Percentiles rank a stretch among this genome's conserved stretches.
These are phyloP conservation scores for Forbesichthys agassizii DNA, from an alignment of 2,113 vertebrate genomes.

Conservation along the genomic window DNA sequence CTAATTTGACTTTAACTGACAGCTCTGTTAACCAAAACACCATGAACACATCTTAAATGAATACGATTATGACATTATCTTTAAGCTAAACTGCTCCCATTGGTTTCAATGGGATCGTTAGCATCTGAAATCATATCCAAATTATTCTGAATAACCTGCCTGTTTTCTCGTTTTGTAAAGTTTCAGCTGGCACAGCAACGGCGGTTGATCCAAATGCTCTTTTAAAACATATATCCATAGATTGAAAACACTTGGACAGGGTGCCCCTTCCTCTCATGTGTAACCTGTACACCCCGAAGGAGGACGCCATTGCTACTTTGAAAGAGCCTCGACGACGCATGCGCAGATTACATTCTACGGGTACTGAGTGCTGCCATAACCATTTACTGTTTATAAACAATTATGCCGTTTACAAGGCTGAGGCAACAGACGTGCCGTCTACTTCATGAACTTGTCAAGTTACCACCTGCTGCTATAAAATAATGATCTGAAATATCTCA, in stretches of 20 bases:
- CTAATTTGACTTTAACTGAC: too few species aligned
- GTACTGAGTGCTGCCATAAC: constrained; percentile 15
- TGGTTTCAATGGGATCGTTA: not conserved
- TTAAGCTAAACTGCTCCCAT: not conserved
- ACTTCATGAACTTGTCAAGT: too few species aligned
- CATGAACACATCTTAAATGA: not conserved
- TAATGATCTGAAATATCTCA: too few species aligned
- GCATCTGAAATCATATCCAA: not conserved
- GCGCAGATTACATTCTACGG: constrained; percentile 57
- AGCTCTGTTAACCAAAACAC: too few species aligned
- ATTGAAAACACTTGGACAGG: constrained; percentile 29
- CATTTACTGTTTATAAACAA: not conserved
- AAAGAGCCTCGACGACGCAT: constrained; percentile 30
- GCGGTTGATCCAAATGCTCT: constrained; percentile 37
- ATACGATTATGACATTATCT: not conserved
- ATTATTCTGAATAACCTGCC: constrained; percentile 42
- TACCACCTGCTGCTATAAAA: too few species aligned
- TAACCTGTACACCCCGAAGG: constrained; percentile 60
- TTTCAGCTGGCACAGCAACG: constrained; percentile 15
- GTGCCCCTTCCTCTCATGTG: constrained; percentile 41
- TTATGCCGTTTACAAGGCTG: not conserved
- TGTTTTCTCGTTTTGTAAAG: constrained; percentile 10
- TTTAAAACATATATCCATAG: constrained; percentile 22
- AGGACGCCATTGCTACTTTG: constrained; percentile 70
- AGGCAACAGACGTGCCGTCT: too few species aligned